Evolutionary conservation across 2,888 invertebrate species (phyloP).

Genomic region (Epicampocera succincta): DNA sequence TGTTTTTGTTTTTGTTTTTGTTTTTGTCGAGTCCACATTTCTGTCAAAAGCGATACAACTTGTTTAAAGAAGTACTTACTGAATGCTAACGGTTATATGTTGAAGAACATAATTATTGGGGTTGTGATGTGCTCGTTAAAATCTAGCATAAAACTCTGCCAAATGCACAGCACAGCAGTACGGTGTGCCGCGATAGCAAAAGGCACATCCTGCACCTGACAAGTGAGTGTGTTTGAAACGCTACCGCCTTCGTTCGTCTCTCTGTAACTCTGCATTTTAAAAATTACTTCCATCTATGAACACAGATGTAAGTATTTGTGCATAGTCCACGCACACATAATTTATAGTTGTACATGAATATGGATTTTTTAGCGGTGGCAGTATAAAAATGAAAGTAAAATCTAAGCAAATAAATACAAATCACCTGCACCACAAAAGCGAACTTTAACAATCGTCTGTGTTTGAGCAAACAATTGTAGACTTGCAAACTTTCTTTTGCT

Average conservation of each 20-base stretch:
- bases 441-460: too few species aligned
- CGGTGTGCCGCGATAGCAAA: slow-evolving; percentile 46
- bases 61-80: slow-evolving; percentile 40
- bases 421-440: too few species aligned
- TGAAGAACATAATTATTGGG: slow-evolving; percentile 62
- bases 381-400: too few species aligned
- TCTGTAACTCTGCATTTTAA: slow-evolving; percentile 19
- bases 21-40: not conserved
- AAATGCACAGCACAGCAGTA: slow-evolving; percentile 44
- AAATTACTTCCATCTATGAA: too few species aligned
- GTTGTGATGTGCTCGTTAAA: slow-evolving; percentile 49
- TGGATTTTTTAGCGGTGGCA: not conserved
- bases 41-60: slow-evolving; percentile 41
- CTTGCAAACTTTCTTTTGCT: too few species aligned
- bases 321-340: not conserved
- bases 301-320: not conserved
- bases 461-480: too few species aligned
- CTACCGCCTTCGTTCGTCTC: not conserved
- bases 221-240: slow-evolving; percentile 25
- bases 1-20: too few species aligned
- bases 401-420: too few species aligned
- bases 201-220: slow-evolving; percentile 54
- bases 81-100: slow-evolving; percentile 47
- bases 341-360: not conserved
- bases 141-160: slow-evolving; percentile 33